phyloP scores from a whole-genome alignment of 2,797 vertebrate genomes.

The Gymnocypris eckloni region DNA sequence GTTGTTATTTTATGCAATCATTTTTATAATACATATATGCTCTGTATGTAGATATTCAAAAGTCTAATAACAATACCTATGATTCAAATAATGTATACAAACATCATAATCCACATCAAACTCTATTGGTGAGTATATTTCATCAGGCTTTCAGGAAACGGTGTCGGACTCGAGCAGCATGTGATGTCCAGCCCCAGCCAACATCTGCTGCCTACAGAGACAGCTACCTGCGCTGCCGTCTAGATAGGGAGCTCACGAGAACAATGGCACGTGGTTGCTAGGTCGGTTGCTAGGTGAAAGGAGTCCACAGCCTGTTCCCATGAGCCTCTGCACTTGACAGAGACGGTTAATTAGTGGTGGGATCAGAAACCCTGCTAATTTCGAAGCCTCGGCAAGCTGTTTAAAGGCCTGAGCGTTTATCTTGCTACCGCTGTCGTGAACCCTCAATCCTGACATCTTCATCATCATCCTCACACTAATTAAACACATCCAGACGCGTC shows the following conservation, averaged over 20 bases:
- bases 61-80: not conserved
- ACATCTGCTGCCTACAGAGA: not conserved
- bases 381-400: not conserved
- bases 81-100: not conserved
- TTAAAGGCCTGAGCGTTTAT: slow-evolving; percentile 20
- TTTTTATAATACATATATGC: too few relatives aligned
- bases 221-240: not conserved
- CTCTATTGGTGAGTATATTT: not conserved
- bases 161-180: not conserved
- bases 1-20: not conserved
- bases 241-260: not conserved
- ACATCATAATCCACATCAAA: not conserved
- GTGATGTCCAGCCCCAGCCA: too few relatives aligned
- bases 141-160: not conserved
- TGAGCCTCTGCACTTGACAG: not conserved
- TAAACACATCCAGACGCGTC: not conserved
- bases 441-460: slow-evolving; percentile 12
- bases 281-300: not conserved
- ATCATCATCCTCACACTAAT: slow-evolving; percentile 8
- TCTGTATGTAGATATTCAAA: too few relatives aligned
- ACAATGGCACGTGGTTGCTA: not conserved
- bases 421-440: not conserved
- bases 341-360: slow-evolving; percentile 4
- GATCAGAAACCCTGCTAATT: slow-evolving; percentile 44
- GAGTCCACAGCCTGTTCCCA: not conserved